Evolutionary conservation across 2,888 invertebrate genomes (phyloP), one percentile per base, ranked within the genome.

Genomic region (Noctua janthe): DNA sequence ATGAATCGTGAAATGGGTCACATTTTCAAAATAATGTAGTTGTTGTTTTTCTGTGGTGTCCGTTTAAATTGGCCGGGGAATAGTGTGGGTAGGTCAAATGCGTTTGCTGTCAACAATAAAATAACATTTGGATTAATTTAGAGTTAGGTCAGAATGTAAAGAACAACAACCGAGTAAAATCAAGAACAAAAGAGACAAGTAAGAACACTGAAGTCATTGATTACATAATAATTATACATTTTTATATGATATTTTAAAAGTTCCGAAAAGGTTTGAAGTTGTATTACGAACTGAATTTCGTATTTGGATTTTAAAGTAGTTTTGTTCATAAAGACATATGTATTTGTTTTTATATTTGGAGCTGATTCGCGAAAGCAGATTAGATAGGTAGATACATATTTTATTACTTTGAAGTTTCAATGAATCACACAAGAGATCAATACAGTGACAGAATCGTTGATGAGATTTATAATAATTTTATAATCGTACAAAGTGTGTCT

Each of bases 1-100:
- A 90, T 87, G 89, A 90, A 85, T 81, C 73, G 76, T 54, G 72
- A 77, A 85, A 72, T 47, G 71, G 80, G 78, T 67, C 56, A 76
- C 71, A 80, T 82, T 82, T 76, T 69, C 74, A 54, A 86, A 82
- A 88, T 88, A 66, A 80, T 82, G 59, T 78, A 64, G 84, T 78
- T 69, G 72, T n/a, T 66, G 13, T 47, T 70, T 74, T 73, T 76
- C 51, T 72, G 13, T 47, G n/a, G 66, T 64, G 66, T 79, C 43
- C 15, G 47, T 69, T 54, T 66, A 69, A 80, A 74, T 80, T 74
- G n/a, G 11, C 17, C 20, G 71, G 66, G 56, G 51, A 83, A 7
- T 74, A 64, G 66, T 67, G 1, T 74, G 11, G 10, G 17, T 49
- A 20, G 39, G 56, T 51, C 35, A 43, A 11, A 39, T 15, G 47